Base-by-base conservation (phyloP, 2,797 vertebrate genomes). In the Falco concolor region DNA sequence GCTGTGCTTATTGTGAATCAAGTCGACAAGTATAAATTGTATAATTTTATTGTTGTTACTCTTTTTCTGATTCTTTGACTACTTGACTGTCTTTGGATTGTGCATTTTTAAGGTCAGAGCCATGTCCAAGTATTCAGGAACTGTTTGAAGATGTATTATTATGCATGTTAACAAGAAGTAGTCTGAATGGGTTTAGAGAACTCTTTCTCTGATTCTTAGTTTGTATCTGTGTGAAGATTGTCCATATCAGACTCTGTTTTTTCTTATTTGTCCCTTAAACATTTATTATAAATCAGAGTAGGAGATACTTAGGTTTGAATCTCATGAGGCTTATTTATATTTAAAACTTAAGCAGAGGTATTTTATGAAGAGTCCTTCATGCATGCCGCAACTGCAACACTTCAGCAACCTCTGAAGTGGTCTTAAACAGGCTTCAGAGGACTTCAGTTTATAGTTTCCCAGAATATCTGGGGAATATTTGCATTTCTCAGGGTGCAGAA, bases 21-120 rank as follows among this genome's bases (percentile, higher is more conserved):
- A 90, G 64, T 52, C 90, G 94, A 92, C 88, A 13, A 50, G 72
- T 82, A 87, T 89, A 91, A 96, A 92, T 95, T 74, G 56, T 92
- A 49, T 95, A 77, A 89, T 84, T 94, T 96, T 95, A 92, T 93
- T 93, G 63, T 94, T 94, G 90, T 96, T 96, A 65, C 91, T 96
- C 93, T 94, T 94, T 93, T 95, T 87, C 60, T 38, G 60, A 80
- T 89, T 50, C 34, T 78, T 36, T 84, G 59, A 81, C 73, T 94
- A 64, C 78, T 85, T 85, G 56, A 83, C 77, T 76, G 3, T 67
- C 86, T 83, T 61, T 83, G 84, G 45, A 53, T 84, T 80, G n/a
- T 76, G 63, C 15, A 6, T 80, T 91, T 61, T 94, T 87, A 87
- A 79, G 79, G 75, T 89, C 69, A 84, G 49, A 87, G 30, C 18